Conservation (phyloP, 1,140 invertebrate species). For the Leptoteleia sp. region DNA sequence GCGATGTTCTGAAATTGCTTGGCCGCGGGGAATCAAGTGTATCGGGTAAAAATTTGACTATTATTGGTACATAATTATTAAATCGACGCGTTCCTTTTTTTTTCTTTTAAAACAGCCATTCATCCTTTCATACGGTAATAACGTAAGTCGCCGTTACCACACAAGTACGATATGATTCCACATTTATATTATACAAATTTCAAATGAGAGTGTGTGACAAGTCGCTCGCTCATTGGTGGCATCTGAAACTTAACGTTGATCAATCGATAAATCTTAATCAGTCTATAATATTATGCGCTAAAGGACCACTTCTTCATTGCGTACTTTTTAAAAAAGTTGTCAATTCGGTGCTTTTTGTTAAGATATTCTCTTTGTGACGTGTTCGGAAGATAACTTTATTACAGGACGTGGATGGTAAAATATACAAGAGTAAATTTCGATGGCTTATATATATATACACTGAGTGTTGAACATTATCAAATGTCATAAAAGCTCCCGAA, state of each 20-base stretch:
- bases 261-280: slow-evolving; percentile 57
- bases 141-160: slow-evolving; percentile 66
- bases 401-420: slow-evolving; percentile 22
- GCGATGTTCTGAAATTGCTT: slow-evolving; percentile 16
- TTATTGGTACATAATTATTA: slow-evolving; percentile 50
- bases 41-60: slow-evolving; percentile 56
- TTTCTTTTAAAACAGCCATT: slow-evolving; percentile 56
- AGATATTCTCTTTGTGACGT: slow-evolving; percentile 33
- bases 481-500: slow-evolving; percentile 23
- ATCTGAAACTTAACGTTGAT: slow-evolving; percentile 44
- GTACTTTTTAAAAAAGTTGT: slow-evolving; percentile 19
- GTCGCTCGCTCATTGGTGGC: slow-evolving; percentile 44
- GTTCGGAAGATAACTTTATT: slow-evolving; percentile 25
- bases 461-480: slow-evolving; percentile 32
- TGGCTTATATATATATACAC: slow-evolving; percentile 36
- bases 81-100: slow-evolving; percentile 49
- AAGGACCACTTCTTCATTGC: slow-evolving; percentile 24
- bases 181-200: slow-evolving; percentile 63
- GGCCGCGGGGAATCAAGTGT: slow-evolving; percentile 14
- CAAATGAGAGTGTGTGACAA: slow-evolving; percentile 41
- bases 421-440: slow-evolving; percentile 43
- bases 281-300: slow-evolving; percentile 62
- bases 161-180: slow-evolving; percentile 69
- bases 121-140: slow-evolving; percentile 64
- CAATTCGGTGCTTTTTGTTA: slow-evolving; percentile 12